phyloP scores from a whole-genome alignment of 2,888 invertebrate species.

The Philereme transversata region DNA sequence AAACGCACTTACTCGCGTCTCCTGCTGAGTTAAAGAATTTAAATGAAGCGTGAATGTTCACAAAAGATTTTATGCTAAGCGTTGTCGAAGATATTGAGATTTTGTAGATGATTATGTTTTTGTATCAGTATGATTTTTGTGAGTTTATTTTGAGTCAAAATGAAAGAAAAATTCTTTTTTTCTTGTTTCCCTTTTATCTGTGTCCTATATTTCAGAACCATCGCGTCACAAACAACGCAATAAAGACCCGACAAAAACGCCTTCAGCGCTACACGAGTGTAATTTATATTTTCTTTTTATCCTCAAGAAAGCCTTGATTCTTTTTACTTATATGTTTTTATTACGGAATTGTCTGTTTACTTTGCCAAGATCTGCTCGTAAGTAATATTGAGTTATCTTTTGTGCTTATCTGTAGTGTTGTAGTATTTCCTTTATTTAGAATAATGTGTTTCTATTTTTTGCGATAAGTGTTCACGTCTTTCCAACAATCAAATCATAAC shows the following conservation, averaged over 20 bases:
- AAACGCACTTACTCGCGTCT: conserved; percentile 62
- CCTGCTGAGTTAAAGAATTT: conserved; percentile 68
- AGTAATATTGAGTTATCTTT: conserved; percentile 19
- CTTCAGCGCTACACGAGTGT: conserved; percentile 28
- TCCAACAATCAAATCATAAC: too few relatives aligned
- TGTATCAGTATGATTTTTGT: neutral
- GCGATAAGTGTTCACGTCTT: neutral
- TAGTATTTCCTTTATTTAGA: neutral
- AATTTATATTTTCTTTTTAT: conserved; percentile 30
- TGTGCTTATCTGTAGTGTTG: neutral
- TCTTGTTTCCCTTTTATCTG: conserved; percentile 34
- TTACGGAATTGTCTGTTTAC: conserved; percentile 22
- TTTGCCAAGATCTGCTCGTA: conserved; percentile 24
- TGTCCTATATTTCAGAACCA: conserved; percentile 53
- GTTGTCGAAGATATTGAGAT: conserved; percentile 47
- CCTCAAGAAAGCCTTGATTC: conserved; percentile 28
- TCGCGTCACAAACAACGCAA: conserved; percentile 62
- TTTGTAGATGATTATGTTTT: conserved; percentile 8
- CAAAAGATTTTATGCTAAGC: conserved; percentile 53
- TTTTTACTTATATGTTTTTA: conserved; percentile 23
- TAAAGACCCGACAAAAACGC: conserved; percentile 43
- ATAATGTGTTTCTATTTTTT: neutral
- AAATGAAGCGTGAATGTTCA: conserved; percentile 62
- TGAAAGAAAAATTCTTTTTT: conserved; percentile 12
- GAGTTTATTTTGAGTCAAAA: conserved; percentile 1